Conservation (phyloP, 2,888 invertebrate species). For the Epiblema foenella region DNA sequence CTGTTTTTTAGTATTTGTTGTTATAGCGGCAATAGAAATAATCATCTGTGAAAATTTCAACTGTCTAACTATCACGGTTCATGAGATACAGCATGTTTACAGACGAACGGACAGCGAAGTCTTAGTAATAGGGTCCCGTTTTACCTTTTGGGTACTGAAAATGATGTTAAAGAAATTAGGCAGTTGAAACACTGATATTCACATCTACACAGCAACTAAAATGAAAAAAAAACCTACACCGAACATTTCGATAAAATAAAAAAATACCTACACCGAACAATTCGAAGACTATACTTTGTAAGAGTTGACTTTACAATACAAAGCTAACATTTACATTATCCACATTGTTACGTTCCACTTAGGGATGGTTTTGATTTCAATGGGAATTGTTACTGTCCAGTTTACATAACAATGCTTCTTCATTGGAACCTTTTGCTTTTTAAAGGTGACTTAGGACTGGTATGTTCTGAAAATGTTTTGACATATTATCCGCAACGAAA, state of each 20-base stretch:
- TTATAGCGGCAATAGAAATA: no score
- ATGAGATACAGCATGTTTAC: no score
- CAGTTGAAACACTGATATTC: no score
- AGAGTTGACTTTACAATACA: constrained; percentile 18
- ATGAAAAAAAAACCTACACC: background rate
- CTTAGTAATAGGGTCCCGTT: no score
- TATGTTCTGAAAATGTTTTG: no score
- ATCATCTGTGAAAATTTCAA: no score
- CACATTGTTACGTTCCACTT: constrained; percentile 29
- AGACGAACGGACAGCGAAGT: no score
- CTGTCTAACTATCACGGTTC: no score
- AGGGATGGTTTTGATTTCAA: constrained; percentile 26
- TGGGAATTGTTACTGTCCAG: constrained; percentile 14
- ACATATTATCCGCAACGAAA: no score
- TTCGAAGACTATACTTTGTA: constrained; percentile 6
- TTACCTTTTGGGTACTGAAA: no score
- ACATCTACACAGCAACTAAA: background rate
- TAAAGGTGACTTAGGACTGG: background rate
- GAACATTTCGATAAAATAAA: background rate
- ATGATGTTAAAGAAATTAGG: no score
- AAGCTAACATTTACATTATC: constrained; percentile 20
- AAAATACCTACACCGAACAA: background rate
- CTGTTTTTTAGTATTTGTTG: no score
- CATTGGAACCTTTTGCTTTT: constrained; percentile 21
- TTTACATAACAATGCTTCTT: constrained; percentile 39